These are phyloP conservation scores for Drosophila emarginata DNA, from an alignment of 2,888 invertebrate species.

Conservation along the genomic window DNA sequence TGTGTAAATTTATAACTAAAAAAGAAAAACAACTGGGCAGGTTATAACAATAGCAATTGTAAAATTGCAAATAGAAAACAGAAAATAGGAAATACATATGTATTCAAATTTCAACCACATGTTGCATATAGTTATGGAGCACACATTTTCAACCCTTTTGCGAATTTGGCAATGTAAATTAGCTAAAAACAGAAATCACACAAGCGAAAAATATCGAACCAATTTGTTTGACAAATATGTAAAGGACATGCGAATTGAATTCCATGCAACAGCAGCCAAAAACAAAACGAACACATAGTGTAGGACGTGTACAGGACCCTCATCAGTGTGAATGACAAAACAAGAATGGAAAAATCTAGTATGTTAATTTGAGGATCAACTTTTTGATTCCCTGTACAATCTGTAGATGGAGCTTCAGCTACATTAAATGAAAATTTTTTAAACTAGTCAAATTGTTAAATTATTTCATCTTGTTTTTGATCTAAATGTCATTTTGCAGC, in stretches of 20 bases:
- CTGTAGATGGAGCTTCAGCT: no score
- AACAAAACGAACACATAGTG: not conserved
- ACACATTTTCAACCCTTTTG: not conserved
- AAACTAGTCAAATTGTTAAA: no score
- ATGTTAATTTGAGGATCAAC: not conserved
- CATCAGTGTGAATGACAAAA: slow-evolving; percentile 5
- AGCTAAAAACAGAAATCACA: slow-evolving; percentile 24
- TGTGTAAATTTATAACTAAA: not conserved
- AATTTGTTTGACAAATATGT: slow-evolving; percentile 56
- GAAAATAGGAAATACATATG: not conserved
- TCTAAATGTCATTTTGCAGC: no score
- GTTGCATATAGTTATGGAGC: not conserved
- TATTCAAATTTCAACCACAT: not conserved
- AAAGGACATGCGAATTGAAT: slow-evolving; percentile 23
- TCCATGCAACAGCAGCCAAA: slow-evolving; percentile 2
- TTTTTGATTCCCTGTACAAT: not conserved
- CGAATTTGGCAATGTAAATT: slow-evolving; percentile 22
- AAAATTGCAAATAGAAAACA: not conserved
- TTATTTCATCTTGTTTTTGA: no score
- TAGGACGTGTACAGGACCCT: not conserved
- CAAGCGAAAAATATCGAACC: slow-evolving; percentile 33
- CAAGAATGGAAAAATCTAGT: not conserved
- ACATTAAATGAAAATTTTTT: no score
- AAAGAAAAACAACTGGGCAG: not conserved
- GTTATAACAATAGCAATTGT: not conserved